Base-by-base conservation (phyloP, 2,888 invertebrate species). In the Lydus trimaculatus region DNA sequence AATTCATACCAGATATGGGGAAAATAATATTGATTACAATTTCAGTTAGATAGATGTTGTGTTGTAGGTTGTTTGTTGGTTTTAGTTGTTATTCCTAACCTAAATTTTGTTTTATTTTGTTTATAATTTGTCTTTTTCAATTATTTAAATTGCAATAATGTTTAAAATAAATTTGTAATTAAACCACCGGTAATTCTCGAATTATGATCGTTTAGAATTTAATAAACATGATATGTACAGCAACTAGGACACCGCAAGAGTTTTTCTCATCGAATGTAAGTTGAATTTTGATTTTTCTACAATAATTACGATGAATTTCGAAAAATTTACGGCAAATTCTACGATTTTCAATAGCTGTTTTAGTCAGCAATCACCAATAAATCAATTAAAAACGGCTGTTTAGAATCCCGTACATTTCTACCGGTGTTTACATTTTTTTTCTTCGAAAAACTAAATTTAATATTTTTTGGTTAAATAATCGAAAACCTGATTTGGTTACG, bases 11-110 rank as follows among this genome's bases (percentile, higher is more conserved):
- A 63, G 63, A 39, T 63, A 75, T 73, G 73, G 76, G 75, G 76
- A 80, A 75, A 73, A 71, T 75, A 75, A 77, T 75, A 78, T 78
- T 74, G 77, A 77, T 78, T 78, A 74, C 3, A 64, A 75, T 73
- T 79, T 80, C 79, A 81, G 81, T 81, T 78, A 77, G 75, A 75
- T 76, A 74, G 77, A 73, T 80, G 77, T 79, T 76, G 76, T 79
- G 79, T 78, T 13, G 82, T 81, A 82, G 82, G 82, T 80, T 79
- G 76, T 72, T 56, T 56, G 25, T 56, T 11, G 25, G 56, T 75
- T 79, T 79, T 71, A 48, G 31, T 61, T 72, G 73, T 76, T 78
- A 74, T 61, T 59, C 62, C 76, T 80, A 80, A 80, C 80, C 80
- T 80, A 75, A 77, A 79, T 76, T 67, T 66, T 59, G 61, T 76